Evolutionary conservation across 1,140 invertebrate species (phyloP).

Genomic region (Diorhabda carinulata): DNA sequence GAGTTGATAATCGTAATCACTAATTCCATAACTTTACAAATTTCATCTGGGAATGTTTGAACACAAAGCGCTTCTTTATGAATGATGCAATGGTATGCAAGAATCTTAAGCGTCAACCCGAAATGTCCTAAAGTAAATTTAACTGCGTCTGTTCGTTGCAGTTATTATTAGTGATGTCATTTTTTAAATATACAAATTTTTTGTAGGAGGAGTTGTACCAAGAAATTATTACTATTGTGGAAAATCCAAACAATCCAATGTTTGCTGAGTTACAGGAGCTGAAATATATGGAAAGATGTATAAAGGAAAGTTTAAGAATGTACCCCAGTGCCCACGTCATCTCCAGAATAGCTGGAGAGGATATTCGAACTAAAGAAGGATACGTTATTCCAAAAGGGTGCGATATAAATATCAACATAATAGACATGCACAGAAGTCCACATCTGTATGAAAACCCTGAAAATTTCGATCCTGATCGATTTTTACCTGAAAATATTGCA

Average conservation of each 20-base stretch:
- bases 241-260: slow-evolving; percentile 45
- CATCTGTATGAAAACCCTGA: slow-evolving; percentile 59
- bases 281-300: slow-evolving; percentile 64
- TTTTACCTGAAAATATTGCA: slow-evolving; percentile 54
- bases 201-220: slow-evolving; percentile 57
- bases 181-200: background rate
- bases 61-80: too few species aligned
- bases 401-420: slow-evolving; percentile 27
- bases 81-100: too few species aligned
- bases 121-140: too few species aligned
- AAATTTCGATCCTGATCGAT: slow-evolving; percentile 65
- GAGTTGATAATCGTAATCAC: too few species aligned
- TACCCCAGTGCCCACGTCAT: slow-evolving; percentile 68
- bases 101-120: too few species aligned
- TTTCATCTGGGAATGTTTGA: too few species aligned
- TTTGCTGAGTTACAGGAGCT: slow-evolving; percentile 62
- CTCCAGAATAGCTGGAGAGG: slow-evolving; percentile 53
- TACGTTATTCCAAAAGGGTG: slow-evolving; percentile 28
- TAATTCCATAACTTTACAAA: too few species aligned
- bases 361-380: slow-evolving; percentile 43
- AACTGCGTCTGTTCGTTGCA: too few species aligned
- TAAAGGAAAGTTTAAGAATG: slow-evolving; percentile 62
- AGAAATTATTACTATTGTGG: slow-evolving; percentile 63
- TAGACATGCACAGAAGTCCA: slow-evolving; percentile 28
- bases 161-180: background rate